Evolutionary conservation across 1,140 invertebrate genomes (phyloP).

Genomic region (Lepidotrigona ventralis): DNA sequence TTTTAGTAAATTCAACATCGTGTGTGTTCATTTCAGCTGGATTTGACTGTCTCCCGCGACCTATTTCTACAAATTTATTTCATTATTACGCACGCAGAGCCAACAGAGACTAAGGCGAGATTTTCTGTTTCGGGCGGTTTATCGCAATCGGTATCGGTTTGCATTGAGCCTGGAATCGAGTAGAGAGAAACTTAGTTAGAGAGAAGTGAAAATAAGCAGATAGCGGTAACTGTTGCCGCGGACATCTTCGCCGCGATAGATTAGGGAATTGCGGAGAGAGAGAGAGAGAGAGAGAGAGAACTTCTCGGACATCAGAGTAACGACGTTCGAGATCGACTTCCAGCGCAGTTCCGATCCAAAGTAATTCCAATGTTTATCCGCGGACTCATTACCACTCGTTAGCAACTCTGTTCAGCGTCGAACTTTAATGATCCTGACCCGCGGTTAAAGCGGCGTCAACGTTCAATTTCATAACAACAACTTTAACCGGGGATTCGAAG

Average conservation of each 20-base stretch:
- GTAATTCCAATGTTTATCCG: conserved; percentile 57
- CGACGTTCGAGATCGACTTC: conserved; percentile 46
- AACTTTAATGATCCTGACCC: conserved; percentile 29
- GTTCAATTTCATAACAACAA: conserved; percentile 23
- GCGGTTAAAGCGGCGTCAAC: conserved; percentile 3
- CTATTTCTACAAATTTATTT: too few species aligned
- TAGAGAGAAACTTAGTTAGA: conserved; percentile 45
- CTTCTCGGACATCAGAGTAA: conserved; percentile 32
- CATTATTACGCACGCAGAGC: neutral
- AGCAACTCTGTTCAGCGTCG: neutral
- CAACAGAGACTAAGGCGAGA: conserved; percentile 35
- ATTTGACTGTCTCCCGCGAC: too few species aligned
- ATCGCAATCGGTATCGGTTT: conserved; percentile 31
- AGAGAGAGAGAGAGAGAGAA: conserved; percentile 1
- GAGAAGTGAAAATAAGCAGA: conserved; percentile 65
- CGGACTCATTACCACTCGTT: conserved; percentile 25
- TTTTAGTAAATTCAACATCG: too few species aligned
- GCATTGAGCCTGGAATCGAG: conserved; percentile 24
- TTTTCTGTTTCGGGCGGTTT: conserved; percentile 11
- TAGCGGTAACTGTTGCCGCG: conserved; percentile 53
- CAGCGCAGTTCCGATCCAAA: conserved; percentile 29
- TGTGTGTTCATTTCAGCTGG: too few species aligned
- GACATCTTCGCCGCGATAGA: conserved; percentile 28
- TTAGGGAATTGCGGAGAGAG: conserved; percentile 18
- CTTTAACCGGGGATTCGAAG: neutral